A percentile compares a stretch with the other conserved stretches of the same genome.
phyloP scores from a whole-genome alignment of 2,797 vertebrate genomes.

The Balearica regulorum region DNA sequence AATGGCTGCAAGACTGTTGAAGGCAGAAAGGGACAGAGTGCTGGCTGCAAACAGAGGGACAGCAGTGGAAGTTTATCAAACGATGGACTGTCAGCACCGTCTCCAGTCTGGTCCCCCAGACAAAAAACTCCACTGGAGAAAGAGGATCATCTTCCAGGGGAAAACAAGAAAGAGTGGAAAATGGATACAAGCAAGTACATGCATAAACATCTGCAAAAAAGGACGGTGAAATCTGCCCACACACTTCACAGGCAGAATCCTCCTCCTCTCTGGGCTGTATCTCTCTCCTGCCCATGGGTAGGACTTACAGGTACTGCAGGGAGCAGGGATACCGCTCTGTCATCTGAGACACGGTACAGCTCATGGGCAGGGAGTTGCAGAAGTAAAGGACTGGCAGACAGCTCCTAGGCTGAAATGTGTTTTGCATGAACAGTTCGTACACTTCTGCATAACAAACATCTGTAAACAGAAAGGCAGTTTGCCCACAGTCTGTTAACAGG shows the following conservation, averaged over 20 bases:
- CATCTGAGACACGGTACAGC: background rate
- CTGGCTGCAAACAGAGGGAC: background rate
- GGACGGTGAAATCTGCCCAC: background rate
- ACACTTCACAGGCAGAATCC: background rate
- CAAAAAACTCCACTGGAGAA: background rate
- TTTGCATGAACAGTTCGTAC: background rate
- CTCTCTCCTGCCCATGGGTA: background rate
- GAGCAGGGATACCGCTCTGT: background rate
- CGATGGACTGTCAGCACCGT: fast-evolving
- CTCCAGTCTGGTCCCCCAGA: background rate
- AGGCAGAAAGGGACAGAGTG: background rate
- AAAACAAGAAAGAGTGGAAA: background rate
- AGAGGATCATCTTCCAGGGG: background rate
- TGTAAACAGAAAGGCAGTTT: slow-evolving; percentile 3
- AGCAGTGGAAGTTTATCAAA: background rate
- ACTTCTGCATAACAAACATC: background rate
- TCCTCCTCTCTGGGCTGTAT: background rate
- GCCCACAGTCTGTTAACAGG: background rate
- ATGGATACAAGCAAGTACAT: background rate
- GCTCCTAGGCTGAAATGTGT: background rate
- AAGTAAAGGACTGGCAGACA: background rate
- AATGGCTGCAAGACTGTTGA: background rate
- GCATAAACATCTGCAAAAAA: background rate
- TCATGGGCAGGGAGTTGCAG: background rate
- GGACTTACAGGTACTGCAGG: background rate